phyloP scores from a whole-genome alignment of 1,140 invertebrate species.

The Gryon sp. region DNA sequence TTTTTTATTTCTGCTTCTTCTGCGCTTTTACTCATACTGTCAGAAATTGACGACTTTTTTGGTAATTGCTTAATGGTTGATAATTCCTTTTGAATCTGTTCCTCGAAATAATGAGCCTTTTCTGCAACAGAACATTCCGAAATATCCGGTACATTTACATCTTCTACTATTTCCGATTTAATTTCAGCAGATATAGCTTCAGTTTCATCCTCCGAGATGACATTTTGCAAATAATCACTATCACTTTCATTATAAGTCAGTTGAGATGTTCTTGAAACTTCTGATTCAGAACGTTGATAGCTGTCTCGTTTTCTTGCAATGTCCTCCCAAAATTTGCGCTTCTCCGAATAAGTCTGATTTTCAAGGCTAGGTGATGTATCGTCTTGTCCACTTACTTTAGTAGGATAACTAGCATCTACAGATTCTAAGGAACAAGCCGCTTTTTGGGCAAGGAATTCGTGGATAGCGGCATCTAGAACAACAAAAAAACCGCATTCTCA shows the following conservation, averaged over 20 bases:
- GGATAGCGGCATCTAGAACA: conserved; percentile 79
- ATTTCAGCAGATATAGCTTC: conserved; percentile 62
- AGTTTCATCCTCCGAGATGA: conserved; percentile 70
- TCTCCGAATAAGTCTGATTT: conserved; percentile 77
- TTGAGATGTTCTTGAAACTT: conserved; percentile 75
- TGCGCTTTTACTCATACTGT: conserved; percentile 33
- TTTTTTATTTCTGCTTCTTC: conserved; percentile 35
- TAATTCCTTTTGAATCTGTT: conserved; percentile 77
- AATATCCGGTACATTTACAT: conserved; percentile 74
- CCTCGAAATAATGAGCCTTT: conserved; percentile 78
- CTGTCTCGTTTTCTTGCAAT: conserved; percentile 75
- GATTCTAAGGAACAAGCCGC: conserved; percentile 76
- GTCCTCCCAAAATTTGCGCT: conserved; percentile 78
- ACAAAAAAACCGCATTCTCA: conserved; percentile 72
- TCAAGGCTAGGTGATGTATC: conserved; percentile 71
- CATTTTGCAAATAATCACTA: conserved; percentile 72
- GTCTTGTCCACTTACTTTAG: conserved; percentile 70
- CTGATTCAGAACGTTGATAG: conserved; percentile 77
- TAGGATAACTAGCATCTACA: conserved; percentile 78
- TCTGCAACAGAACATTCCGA: conserved; percentile 78
- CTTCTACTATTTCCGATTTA: conserved; percentile 72
- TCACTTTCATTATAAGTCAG: conserved; percentile 75
- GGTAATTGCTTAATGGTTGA: conserved; percentile 43
- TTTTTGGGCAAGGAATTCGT: conserved; percentile 77
- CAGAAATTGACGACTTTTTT: conserved; percentile 39